Conservation (phyloP, 2,797 vertebrate genomes). For the Poecilia wingei region DNA sequence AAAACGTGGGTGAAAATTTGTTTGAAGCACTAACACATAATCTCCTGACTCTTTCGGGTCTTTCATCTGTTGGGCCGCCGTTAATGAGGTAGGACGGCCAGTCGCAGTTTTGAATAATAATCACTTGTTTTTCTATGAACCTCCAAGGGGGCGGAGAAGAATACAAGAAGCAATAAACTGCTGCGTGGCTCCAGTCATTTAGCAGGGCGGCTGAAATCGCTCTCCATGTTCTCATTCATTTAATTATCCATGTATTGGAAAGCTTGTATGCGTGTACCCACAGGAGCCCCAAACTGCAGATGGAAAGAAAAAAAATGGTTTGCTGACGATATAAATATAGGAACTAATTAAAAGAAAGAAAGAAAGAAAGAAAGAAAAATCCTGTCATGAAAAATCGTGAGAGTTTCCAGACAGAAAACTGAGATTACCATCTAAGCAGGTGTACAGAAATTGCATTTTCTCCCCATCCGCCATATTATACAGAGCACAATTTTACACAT, state of each 20-base stretch:
- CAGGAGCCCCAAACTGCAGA: neutral
- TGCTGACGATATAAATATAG: neutral
- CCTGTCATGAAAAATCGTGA: neutral
- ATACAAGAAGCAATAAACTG: slow-evolving; percentile 4
- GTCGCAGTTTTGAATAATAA: slow-evolving; percentile 11
- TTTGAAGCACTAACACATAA: slow-evolving; percentile 8
- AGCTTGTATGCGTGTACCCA: neutral
- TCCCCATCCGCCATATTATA: neutral
- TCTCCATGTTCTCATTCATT: neutral
- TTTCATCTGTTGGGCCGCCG: slow-evolving; percentile 1
- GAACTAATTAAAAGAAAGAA: neutral
- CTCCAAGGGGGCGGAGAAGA: slow-evolving; percentile 7
- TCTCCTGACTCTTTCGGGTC: slow-evolving; percentile 1
- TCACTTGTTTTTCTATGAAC: slow-evolving; percentile 8
- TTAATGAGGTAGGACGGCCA: slow-evolving; percentile 10
- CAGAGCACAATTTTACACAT: neutral
- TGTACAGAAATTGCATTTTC: slow-evolving; percentile 1
- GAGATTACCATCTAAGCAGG: slow-evolving; percentile 2
- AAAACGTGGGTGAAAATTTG: slow-evolving; percentile 11
- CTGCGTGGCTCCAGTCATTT: slow-evolving; percentile 7
- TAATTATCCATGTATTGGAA: slow-evolving; percentile 4
- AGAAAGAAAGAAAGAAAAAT: neutral
- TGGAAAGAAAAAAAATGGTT: neutral
- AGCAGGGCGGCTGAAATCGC: neutral
- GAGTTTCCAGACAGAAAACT: slow-evolving; percentile 5